Evolutionary conservation across 2,797 vertebrate genomes (phyloP), one percentile per base, ranked within the genome.

Genomic region (Choloepus didactylus): DNA sequence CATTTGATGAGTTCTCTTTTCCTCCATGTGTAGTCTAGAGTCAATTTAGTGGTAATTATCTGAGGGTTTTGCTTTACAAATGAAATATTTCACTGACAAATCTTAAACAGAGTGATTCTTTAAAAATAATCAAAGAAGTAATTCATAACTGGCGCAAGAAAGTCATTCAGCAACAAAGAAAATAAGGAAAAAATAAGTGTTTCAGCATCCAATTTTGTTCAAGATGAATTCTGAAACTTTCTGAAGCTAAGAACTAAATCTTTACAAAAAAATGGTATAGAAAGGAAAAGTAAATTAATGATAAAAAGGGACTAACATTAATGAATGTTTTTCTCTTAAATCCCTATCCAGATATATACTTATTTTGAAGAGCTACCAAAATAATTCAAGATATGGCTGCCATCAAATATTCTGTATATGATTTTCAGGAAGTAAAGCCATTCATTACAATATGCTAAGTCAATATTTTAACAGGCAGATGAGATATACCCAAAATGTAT

Each of bases 381-480:
- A 64, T 59, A 89, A 91, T 35, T 64, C 67, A 80, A 75, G 3
- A 67, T 66, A 77, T 5, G 54, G 8, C 1, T 46, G 25, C 72
- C 60, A 54, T 66, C 46, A 89, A 90, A 86, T 75, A 95, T 56
- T 46, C 31, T 16, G 9, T 62, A 35, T 59, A 25, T 84, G 66
- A 94, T 77, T 93, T 92, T 75, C 10, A 79, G 60, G n/a, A 94
- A 92, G 41, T 31, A 83, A 80, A 91, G 6, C 2, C 9, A 56
- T 60, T 88, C 10, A 38, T 35, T 87, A 19, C 2, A 23, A 35
- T 51, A 29, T 59, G 35, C 27, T 54, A 91, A 64, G 6, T 19
- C 70, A 95, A 6, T 35, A 75, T 59, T 83, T 79, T 80, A 87
- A 75, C 19, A 85, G 25, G 88, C 51, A 80, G 69, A 91, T 93